Evolutionary conservation across 2,113 vertebrate species (phyloP).

Genomic region (Dromaius novaehollandiae): DNA sequence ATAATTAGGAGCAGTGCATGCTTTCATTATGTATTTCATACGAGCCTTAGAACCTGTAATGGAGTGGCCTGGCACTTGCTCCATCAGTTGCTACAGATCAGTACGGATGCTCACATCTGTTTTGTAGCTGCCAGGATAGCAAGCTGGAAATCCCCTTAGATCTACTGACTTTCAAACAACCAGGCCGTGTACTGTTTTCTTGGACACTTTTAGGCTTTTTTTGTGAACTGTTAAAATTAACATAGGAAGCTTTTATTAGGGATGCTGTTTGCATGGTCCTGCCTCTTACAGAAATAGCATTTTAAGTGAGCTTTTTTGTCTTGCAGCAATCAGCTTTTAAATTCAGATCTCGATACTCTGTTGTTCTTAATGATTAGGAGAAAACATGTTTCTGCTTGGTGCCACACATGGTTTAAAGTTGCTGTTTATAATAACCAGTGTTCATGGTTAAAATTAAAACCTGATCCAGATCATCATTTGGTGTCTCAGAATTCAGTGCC

Average conservation of each 20-base stretch:
- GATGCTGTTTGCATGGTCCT: not conserved
- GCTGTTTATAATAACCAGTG: conserved; percentile 18
- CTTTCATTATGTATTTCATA: not conserved
- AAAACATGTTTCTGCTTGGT: conserved; percentile 13
- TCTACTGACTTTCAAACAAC: not conserved
- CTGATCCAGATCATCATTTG: conserved; percentile 1
- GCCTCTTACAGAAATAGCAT: not conserved
- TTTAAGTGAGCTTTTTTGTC: not conserved
- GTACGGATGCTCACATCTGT: not conserved
- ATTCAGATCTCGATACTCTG: not conserved
- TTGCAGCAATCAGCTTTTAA: not conserved
- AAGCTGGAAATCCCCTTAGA: not conserved
- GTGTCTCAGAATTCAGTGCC: not conserved
- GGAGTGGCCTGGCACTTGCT: not conserved
- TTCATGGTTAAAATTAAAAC: conserved; percentile 33
- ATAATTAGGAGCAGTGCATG: not conserved
- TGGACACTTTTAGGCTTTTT: not conserved
- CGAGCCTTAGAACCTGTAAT: not conserved
- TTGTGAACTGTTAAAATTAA: not conserved
- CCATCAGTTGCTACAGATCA: not conserved
- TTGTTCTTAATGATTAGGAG: not conserved
- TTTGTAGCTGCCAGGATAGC: not conserved
- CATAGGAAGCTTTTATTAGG: not conserved
- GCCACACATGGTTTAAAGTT: conserved; percentile 19
- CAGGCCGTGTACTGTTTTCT: not conserved